phyloP scores from a whole-genome alignment of 1,140 invertebrate species.

The Drosophila pandora region DNA sequence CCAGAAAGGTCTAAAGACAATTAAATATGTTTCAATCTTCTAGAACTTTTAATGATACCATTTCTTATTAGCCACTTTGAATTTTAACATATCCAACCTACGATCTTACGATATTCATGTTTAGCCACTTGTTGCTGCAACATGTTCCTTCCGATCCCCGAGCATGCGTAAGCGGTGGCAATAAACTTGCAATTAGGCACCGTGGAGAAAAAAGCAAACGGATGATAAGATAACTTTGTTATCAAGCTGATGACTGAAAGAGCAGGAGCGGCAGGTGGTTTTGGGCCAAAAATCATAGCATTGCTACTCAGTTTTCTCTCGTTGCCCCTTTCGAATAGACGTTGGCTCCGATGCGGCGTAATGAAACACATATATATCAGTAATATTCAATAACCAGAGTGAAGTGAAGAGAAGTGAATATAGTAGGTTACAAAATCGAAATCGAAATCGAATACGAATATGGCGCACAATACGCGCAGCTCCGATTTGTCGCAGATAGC shows the following conservation, averaged over 20 bases:
- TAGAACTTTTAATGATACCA: too few relatives aligned
- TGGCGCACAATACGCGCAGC: slow-evolving; percentile 63
- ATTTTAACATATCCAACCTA: neutral
- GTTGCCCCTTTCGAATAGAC: slow-evolving; percentile 62
- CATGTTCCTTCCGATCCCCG: slow-evolving; percentile 18
- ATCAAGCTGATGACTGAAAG: slow-evolving; percentile 28
- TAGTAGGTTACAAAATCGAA: slow-evolving; percentile 4
- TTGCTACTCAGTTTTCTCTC: slow-evolving; percentile 41
- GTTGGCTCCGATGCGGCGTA: slow-evolving; percentile 19
- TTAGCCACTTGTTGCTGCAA: slow-evolving; percentile 30
- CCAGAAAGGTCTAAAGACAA: too few relatives aligned
- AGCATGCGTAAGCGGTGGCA: slow-evolving; percentile 31
- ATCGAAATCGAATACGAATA: slow-evolving; percentile 43
- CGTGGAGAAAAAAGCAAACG: slow-evolving; percentile 4
- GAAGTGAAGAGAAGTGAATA: slow-evolving; percentile 25
- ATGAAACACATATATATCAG: slow-evolving; percentile 10
- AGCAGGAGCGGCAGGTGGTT: slow-evolving; percentile 1
- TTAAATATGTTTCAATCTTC: too few relatives aligned
- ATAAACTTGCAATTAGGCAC: slow-evolving; percentile 43
- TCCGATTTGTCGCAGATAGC: slow-evolving; percentile 77
- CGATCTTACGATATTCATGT: neutral
- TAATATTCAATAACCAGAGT: slow-evolving; percentile 19
- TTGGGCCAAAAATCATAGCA: slow-evolving; percentile 3
- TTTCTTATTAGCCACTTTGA: too few relatives aligned
- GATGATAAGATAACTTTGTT: slow-evolving; percentile 68